Percentiles rank a stretch among this genome's conserved stretches.
phyloP scores from a whole-genome alignment of 2,113 vertebrate genomes.

The Chionodraco myersi region DNA sequence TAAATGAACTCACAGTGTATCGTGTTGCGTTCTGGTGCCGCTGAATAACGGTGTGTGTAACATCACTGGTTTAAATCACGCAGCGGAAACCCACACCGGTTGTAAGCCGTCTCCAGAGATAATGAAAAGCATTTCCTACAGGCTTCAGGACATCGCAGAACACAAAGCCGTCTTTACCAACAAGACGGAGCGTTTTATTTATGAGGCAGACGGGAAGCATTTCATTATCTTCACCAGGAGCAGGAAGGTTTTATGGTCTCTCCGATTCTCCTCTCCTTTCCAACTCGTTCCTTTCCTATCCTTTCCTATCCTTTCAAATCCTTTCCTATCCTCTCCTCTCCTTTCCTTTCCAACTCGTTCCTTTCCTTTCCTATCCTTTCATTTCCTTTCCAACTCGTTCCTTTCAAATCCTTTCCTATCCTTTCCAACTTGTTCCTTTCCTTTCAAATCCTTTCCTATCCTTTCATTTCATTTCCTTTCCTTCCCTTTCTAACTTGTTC shows the following conservation, averaged over 20 bases:
- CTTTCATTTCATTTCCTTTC: too few relatives aligned
- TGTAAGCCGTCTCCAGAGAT: conserved; percentile 45
- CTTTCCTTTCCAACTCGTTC: too few relatives aligned
- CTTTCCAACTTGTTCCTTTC: too few relatives aligned
- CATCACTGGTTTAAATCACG: conserved; percentile 50
- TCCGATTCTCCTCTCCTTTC: background rate
- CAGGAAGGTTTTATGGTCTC: conserved; percentile 20
- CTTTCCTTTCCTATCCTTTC: too few relatives aligned
- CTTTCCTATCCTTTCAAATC: too few relatives aligned
- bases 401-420: too few relatives aligned
- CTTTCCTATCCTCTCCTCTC: too few relatives aligned
- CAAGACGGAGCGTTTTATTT: conserved; percentile 58
- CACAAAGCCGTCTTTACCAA: conserved; percentile 51
- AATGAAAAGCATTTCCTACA: conserved; percentile 31
- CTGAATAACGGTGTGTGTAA: conserved; percentile 25
- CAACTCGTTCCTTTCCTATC: too few relatives aligned
- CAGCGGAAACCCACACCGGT: conserved; percentile 30
- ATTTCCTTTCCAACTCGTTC: too few relatives aligned
- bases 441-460: too few relatives aligned
- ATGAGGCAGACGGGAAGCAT: conserved; percentile 52
- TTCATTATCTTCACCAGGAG: conserved; percentile 40
- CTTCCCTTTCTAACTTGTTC: too few relatives aligned
- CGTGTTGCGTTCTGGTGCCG: conserved; percentile 24
- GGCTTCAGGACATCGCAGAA: conserved; percentile 45
- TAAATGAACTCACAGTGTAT: conserved; percentile 31